Base-by-base conservation (phyloP, 1,140 invertebrate species). In the Oreohelix idahoensis region DNA sequence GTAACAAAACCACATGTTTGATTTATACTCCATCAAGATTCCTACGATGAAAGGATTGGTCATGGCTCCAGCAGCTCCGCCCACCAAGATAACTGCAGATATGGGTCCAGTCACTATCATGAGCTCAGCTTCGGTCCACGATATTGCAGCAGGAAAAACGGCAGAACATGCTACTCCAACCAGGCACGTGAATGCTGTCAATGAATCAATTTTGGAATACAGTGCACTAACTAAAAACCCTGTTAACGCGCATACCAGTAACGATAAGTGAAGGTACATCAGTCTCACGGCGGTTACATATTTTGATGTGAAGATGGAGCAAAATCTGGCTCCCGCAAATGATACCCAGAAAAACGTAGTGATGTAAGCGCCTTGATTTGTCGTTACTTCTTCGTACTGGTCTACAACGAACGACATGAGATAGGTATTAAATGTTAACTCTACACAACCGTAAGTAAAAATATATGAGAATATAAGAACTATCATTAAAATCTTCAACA, bases 1-100 rank as follows among this genome's bases (percentile, higher is more conserved):
- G 83, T 89, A 89, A 0, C 66, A 63, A 63, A 84, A 88, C 87
- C 88, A 88, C 83, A 87, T 86, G 38, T 85, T 84, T 13, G 75
- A 79, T 23, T 83, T 36, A 0, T 86, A 36, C n/a, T 89, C 83
- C 84, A 89, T 87, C 42, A 89, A 66, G 20, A 75, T 70, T 23
- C 87, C 88, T 10, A 88, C 32, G 32, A 86, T 32, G 11, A 86
- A 32, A 1, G 88, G 87, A 29, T 82, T 86, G 0, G 76, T 29
- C 76, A 86, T 86, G 0, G 53, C 77, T 0, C 87, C 87, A 20
- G 74, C 49, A 1, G 87, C 85, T 0, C 71, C 49, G 17, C 75
- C 66, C 26, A 88, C 66, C 13, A 88, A 78, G 63, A 89, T 85
- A 23, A 83, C 71, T 8, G 88, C 87, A 10, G 84, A 71, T 13